Conservation (phyloP, 2,888 invertebrate genomes). For the Lithodes maja region DNA sequence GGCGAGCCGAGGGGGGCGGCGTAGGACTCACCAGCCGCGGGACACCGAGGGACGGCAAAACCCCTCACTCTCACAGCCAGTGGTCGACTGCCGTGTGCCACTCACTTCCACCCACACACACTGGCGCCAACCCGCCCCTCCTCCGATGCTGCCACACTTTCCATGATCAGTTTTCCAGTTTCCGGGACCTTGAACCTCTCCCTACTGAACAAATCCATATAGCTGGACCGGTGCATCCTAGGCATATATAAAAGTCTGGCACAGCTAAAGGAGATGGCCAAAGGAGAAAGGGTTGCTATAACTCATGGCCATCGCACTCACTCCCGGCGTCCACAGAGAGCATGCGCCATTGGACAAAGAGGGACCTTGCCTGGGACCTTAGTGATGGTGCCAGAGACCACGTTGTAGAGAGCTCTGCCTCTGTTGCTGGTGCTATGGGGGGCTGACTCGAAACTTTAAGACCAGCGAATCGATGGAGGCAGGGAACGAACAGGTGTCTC, state of each 20-base stretch:
- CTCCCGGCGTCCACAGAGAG: background rate
- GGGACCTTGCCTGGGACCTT: background rate
- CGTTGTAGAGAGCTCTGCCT: background rate
- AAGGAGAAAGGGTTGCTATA: background rate
- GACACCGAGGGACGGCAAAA: background rate
- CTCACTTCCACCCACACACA: constrained; percentile 16
- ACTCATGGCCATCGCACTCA: background rate
- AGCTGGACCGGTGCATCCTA: too few species aligned
- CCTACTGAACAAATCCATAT: too few species aligned
- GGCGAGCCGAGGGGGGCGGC: background rate
- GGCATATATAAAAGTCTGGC: background rate
- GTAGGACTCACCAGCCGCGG: constrained; percentile 9
- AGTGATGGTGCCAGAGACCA: background rate
- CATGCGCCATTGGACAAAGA: background rate
- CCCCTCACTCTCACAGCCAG: constrained; percentile 5
- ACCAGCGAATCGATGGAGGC: background rate
- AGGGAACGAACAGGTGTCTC: background rate
- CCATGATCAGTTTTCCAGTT: background rate
- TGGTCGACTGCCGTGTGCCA: constrained; percentile 9
- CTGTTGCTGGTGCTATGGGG: background rate
- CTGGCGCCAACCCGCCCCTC: background rate
- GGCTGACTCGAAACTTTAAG: background rate
- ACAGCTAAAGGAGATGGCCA: background rate
- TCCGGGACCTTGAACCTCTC: too few species aligned
- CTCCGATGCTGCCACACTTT: background rate